Conservation (phyloP, 2,888 invertebrate species). For the Limnephilus auricula region DNA sequence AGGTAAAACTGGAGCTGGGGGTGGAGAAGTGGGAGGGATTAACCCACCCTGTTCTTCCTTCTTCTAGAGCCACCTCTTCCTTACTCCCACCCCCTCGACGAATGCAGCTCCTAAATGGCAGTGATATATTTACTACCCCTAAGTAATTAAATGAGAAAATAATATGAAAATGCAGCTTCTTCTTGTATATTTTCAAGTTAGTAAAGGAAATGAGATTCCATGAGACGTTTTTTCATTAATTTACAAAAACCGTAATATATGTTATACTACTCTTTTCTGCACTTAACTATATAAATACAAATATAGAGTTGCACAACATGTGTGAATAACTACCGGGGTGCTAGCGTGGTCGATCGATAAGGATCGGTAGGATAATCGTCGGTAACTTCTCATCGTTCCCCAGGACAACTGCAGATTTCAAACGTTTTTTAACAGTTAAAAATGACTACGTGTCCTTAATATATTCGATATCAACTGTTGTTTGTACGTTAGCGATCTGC, state of each 20-base stretch:
- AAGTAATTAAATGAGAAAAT: constrained; percentile 63
- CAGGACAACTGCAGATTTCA: no score
- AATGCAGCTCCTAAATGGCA: constrained; percentile 58
- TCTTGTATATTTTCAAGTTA: neutral
- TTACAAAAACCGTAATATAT: neutral
- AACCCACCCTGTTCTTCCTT: neutral
- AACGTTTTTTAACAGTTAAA: no score
- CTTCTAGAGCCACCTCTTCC: neutral
- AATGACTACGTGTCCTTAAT: no score
- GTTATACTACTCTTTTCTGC: no score
- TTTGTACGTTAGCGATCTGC: no score
- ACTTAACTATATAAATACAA: no score
- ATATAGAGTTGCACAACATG: no score
- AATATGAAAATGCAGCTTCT: constrained; percentile 53
- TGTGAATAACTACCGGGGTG: no score
- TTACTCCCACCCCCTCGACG: neutral
- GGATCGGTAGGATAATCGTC: no score
- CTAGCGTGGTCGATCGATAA: no score
- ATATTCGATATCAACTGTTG: no score
- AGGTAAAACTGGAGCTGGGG: constrained; percentile 21
- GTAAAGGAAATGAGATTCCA: neutral
- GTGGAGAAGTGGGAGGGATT: neutral
- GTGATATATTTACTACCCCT: constrained; percentile 62
- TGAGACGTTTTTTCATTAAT: neutral
- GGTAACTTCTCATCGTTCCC: no score